These are phyloP conservation scores for Leptogaster cylindrica DNA, from an alignment of 2,888 invertebrate genomes.

Conservation along the genomic window DNA sequence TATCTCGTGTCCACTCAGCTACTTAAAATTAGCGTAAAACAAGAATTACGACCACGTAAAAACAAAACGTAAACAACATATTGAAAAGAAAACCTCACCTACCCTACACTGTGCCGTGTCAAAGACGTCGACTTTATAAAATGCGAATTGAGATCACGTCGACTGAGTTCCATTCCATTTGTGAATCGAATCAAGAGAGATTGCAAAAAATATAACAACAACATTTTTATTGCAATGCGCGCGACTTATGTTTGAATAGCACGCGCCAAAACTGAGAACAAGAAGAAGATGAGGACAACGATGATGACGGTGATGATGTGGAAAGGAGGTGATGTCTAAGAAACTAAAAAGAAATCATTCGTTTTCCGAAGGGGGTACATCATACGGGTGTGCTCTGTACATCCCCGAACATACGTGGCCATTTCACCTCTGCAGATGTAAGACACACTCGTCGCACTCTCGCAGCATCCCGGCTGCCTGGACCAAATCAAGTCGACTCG, in stretches of 20 bases:
- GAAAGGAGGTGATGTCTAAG: no score
- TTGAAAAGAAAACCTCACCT: conserved; percentile 12
- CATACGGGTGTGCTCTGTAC: conserved; percentile 33
- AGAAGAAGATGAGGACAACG: conserved; percentile 1
- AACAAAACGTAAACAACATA: background rate
- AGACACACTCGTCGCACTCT: background rate
- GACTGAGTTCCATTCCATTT: conserved; percentile 8
- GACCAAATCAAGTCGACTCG: conserved; percentile 1
- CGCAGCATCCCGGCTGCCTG: background rate
- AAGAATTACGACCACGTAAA: background rate
- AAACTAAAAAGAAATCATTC: conserved; percentile 18
- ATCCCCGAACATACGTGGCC: conserved; percentile 22
- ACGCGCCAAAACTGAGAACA: conserved; percentile 31
- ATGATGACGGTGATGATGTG: no score
- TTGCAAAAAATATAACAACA: background rate
- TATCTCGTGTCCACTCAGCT: conserved; percentile 21
- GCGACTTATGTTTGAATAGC: conserved; percentile 35
- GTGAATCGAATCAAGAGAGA: background rate
- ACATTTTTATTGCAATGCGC: background rate
- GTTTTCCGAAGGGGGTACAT: conserved; percentile 16
- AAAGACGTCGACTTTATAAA: conserved; percentile 30
- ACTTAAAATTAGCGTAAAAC: conserved; percentile 7
- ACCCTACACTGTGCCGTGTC: conserved; percentile 9
- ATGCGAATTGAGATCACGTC: conserved; percentile 22
- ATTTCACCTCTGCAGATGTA: conserved; percentile 35